Evolutionary conservation across 92 coral and sea anemone species (phyloP), one percentile per base, ranked within the genome.

Genomic region (Virgularia gustaviana): DNA sequence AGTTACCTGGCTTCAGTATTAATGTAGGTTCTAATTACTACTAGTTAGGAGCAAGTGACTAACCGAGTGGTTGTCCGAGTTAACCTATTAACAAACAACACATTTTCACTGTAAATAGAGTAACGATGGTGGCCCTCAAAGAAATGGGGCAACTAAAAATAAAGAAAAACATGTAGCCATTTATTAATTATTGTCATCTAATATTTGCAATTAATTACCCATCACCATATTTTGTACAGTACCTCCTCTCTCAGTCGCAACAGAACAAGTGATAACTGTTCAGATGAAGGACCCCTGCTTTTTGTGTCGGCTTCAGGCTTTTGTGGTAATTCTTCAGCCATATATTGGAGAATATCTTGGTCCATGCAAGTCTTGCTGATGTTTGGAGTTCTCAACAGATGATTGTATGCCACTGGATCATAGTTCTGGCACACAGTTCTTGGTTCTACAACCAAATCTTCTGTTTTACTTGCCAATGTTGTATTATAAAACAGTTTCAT

Each of bases 241-340:
- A 89, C 97, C 96, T 89, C 96, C 39, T 91, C 92, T 36, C 96
- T 73, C 3, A 91, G 78, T 29, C 71, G 61, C 29, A 86, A 78
- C 35, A 86, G 75, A 9, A 91, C 87, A 28, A 75, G 72, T 15
- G 96, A 85, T 9, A 91, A 88, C 53, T 83, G 87, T 39, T 68
- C 75, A 49, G 75, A 24, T 9, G 87, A 85, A 44, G 94, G 84
- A 53, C 78, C 81, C 32, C 89, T 83, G 19, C n/a, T n/a, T 76
- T 76, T 30, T 71, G 59, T 54, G 27, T 4, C 15, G 56, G 22
- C 9, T 79, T 79, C 28, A 64, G 53, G 49, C 70, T 76, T 22
- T 54, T 76, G 23, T 57, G 55, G 9, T n/a, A n/a, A n/a, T n/a
- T n/a, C n/a, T n/a, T n/a, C n/a, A n/a, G n/a, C n/a, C n/a, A n/a